Conservation (phyloP, 2,797 vertebrate species). For the Apodemus agrarius region DNA sequence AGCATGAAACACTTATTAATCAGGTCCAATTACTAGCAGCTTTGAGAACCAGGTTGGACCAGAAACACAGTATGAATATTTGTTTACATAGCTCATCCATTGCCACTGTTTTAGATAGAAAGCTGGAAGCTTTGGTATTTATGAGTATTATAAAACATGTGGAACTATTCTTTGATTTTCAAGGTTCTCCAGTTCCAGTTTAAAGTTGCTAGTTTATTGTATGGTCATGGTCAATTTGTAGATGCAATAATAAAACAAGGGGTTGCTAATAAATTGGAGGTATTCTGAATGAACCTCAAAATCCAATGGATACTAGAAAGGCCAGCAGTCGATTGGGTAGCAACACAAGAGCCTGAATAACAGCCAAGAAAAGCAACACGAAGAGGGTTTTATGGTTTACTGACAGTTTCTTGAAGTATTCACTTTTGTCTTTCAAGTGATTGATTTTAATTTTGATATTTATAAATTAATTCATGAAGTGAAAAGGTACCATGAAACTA, state of each 20-base stretch:
- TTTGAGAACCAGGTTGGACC: constrained; percentile 75
- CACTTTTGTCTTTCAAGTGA: constrained; percentile 14
- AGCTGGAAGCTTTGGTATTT: not conserved
- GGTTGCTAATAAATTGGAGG: not conserved
- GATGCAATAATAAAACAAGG: not conserved
- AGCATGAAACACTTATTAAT: constrained; percentile 82
- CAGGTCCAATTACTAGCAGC: constrained; percentile 78
- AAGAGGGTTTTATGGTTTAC: not conserved
- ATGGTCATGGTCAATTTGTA: not conserved
- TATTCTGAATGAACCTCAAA: not conserved
- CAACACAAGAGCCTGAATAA: not conserved
- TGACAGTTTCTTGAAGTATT: not conserved
- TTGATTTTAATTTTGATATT: constrained; percentile 39
- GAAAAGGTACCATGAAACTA: not conserved
- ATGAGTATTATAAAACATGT: not conserved
- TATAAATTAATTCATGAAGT: not conserved
- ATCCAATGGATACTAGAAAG: not conserved
- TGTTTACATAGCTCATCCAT: constrained; percentile 75
- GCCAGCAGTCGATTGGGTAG: not conserved
- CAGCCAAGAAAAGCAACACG: not conserved
- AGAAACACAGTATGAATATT: constrained; percentile 80
- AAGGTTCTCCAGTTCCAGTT: not conserved
- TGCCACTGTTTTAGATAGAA: not conserved
- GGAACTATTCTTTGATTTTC: not conserved
- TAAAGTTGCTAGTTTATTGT: not conserved